A percentile compares a stretch with the other conserved stretches of the same genome.
Conservation (phyloP, 2,113 vertebrate genomes). For the Urocynchramus pylzowi region DNA sequence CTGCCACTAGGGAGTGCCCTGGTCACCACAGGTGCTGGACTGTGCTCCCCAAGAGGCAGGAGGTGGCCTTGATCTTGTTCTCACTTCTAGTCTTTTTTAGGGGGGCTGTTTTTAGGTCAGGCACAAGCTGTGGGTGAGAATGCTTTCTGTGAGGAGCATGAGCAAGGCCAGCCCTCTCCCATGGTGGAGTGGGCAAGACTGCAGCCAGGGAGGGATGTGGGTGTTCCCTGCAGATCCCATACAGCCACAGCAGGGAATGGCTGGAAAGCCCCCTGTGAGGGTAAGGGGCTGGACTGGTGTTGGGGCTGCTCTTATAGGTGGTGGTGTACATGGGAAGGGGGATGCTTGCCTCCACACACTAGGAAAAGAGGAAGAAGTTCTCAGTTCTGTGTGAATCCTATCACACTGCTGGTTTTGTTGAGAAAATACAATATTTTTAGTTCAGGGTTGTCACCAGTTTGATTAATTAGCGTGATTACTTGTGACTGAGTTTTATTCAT, state of each 20-base stretch:
- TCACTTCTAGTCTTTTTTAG: neutral
- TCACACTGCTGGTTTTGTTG: neutral
- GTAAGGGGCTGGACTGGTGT: neutral
- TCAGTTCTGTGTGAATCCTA: neutral
- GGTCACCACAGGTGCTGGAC: neutral
- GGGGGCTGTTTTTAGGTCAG: no score
- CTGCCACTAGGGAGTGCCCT: neutral
- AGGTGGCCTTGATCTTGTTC: neutral
- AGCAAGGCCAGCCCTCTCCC: neutral
- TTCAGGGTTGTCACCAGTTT: neutral
- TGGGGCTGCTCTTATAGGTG: neutral
- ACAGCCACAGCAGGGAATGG: neutral
- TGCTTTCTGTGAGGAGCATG: neutral
- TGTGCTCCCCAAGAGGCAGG: neutral
- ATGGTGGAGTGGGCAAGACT: neutral
- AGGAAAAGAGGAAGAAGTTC: neutral
- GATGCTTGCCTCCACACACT: neutral
- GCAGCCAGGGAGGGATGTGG: neutral
- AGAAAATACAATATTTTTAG: neutral
- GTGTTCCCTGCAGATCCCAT: fast-evolving
- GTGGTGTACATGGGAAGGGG: neutral
- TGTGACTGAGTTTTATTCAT: neutral
- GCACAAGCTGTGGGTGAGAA: neutral
- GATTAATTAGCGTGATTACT: neutral
- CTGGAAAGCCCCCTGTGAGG: neutral